phyloP scores from a whole-genome alignment of 2,797 vertebrate genomes.

The Lagocephalus sceleratus region DNA sequence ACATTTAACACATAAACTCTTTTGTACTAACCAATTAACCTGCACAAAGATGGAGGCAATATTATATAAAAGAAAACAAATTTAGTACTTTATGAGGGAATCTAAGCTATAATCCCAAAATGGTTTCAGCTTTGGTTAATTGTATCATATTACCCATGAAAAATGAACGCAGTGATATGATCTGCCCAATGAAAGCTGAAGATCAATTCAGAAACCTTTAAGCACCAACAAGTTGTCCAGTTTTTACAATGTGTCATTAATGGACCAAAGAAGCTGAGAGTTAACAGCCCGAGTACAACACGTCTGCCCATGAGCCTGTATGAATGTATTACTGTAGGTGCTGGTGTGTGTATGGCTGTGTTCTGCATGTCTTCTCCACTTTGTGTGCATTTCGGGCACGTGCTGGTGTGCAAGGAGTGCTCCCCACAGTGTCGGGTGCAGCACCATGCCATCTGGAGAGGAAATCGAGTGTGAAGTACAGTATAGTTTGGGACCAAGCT shows the following conservation, averaged over 20 bases:
- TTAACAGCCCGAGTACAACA: no score
- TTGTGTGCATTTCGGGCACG: constrained; percentile 46
- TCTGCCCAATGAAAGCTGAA: background rate
- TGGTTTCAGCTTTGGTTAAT: no score
- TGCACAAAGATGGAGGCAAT: no score
- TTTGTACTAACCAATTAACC: no score
- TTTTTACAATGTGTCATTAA: background rate
- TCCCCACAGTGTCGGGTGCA: constrained; percentile 85
- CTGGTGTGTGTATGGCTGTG: constrained; percentile 12
- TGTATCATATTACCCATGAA: no score
- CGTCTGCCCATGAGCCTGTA: no score
- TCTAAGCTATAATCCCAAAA: no score
- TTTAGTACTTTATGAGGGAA: no score
- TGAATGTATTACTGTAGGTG: constrained; percentile 49
- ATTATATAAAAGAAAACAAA: no score
- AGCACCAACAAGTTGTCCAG: background rate
- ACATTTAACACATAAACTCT: no score
- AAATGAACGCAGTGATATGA: no score
- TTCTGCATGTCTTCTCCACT: constrained; percentile 22
- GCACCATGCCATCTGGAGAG: constrained; percentile 99
- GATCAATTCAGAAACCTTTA: background rate
- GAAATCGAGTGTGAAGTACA: constrained; percentile 99
- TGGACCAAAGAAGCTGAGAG: constrained; percentile 77
- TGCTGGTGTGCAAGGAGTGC: constrained; percentile 80
- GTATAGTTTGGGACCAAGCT: constrained; percentile 99